Conservation (phyloP, 1,140 invertebrate species). For the Habropoda laboriosa region DNA sequence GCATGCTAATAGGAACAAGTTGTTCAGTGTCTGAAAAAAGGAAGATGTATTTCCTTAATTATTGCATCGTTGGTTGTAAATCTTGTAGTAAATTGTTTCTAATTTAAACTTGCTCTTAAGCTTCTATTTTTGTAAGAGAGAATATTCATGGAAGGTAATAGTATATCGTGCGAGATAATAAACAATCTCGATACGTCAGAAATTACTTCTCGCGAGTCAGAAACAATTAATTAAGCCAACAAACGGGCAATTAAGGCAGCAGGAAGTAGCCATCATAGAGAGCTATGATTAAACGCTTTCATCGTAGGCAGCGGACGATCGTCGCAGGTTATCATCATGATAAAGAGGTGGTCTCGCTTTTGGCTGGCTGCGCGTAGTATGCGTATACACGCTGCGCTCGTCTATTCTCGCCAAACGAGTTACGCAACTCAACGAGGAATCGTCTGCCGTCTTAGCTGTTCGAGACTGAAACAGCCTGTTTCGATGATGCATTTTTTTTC, state of each 20-base stretch:
- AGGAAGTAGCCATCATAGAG: not conserved
- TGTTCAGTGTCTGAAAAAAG: not conserved
- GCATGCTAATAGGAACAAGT: no score
- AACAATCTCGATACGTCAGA: not conserved
- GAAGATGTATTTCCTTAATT: not conserved
- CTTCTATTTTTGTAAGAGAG: no score
- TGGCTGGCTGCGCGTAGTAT: not conserved
- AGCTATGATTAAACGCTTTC: slow-evolving; percentile 24
- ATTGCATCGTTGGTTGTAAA: not conserved
- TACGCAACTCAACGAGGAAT: slow-evolving; percentile 2
- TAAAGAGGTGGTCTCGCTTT: slow-evolving; percentile 12
- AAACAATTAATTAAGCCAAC: slow-evolving; percentile 27
- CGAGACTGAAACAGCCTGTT: not conserved
- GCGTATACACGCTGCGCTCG: not conserved
- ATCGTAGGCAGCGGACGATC: not conserved
- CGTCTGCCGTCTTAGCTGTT: not conserved
- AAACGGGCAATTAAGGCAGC: slow-evolving; percentile 9
- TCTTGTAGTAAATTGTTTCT: not conserved
- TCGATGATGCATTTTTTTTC: no score
- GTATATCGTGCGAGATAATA: not conserved
- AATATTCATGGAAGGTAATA: no score
- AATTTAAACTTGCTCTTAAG: not conserved
- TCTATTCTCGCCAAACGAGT: not conserved
- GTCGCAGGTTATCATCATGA: slow-evolving; percentile 18
- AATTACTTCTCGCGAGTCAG: not conserved